Percentiles rank a stretch among this genome's conserved stretches.
phyloP scores from a whole-genome alignment of 2,797 vertebrate species.

The Paramormyrops hopkinsi region DNA sequence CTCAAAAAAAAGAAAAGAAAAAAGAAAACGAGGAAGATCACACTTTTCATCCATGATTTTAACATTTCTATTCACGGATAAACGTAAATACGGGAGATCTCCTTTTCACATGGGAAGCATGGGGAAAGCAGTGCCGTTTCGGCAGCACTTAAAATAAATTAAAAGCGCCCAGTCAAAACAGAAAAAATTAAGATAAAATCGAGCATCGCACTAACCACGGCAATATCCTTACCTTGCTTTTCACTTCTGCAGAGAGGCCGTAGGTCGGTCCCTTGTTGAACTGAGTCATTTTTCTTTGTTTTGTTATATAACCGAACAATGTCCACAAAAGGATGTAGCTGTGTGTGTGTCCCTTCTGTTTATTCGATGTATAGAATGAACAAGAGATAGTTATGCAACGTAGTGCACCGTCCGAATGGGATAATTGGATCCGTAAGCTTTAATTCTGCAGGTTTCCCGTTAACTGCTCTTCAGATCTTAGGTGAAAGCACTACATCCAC shows the following conservation, averaged over 20 bases:
- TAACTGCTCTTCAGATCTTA: neutral
- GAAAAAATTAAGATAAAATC: neutral
- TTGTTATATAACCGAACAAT: neutral
- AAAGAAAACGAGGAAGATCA: neutral
- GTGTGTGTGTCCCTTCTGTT: neutral
- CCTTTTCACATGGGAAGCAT: neutral
- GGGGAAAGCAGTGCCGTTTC: neutral
- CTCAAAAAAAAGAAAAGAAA: neutral
- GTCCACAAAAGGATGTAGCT: neutral
- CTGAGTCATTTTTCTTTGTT: constrained; percentile 38
- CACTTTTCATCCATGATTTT: neutral
- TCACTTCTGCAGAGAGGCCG: constrained; percentile 47
- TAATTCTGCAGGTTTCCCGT: neutral
- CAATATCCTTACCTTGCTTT: constrained; percentile 42
- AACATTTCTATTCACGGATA: neutral
- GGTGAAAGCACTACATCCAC: neutral
- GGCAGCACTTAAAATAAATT: neutral
- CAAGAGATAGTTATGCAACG: neutral
- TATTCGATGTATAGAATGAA: neutral
- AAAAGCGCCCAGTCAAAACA: neutral
- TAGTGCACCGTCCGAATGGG: neutral
- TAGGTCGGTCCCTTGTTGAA: constrained; percentile 50
- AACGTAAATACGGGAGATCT: neutral
- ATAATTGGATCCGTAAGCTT: neutral
- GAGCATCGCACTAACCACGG: neutral